A percentile compares a stretch with the other conserved stretches of the same genome.
Evolutionary conservation across 1,140 invertebrate genomes (phyloP).

Genomic region (Pomacea maculata): DNA sequence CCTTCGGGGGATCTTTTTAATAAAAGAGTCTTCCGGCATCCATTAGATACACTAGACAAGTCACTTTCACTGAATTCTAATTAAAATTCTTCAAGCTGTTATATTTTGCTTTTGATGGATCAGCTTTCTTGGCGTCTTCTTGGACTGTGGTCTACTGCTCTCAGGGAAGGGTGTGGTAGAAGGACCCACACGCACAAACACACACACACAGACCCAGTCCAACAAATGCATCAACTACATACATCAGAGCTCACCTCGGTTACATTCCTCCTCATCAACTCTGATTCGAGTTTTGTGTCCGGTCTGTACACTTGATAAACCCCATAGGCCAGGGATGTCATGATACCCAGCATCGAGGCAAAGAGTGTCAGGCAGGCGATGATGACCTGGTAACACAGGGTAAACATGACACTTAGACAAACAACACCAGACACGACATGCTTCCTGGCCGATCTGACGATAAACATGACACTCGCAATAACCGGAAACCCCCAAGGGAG

Average conservation of each 20-base stretch:
- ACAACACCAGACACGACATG: neutral
- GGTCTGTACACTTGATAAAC: constrained; percentile 39
- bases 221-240: neutral
- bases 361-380: constrained; percentile 48
- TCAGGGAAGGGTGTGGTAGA: neutral
- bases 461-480: neutral
- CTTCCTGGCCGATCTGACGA: neutral
- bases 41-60: too few species aligned
- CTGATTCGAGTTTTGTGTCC: neutral
- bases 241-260: constrained; percentile 5
- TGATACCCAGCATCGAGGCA: constrained; percentile 50
- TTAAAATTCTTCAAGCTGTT: too few species aligned
- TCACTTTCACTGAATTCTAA: too few species aligned
- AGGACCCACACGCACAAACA: neutral
- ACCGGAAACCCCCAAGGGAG: neutral
- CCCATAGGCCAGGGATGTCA: constrained; percentile 53
- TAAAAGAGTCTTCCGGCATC: too few species aligned
- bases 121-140: too few species aligned
- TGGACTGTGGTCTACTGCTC: too few species aligned
- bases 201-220: neutral
- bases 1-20: too few species aligned
- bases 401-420: neutral
- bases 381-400: constrained; percentile 39
- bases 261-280: constrained; percentile 18
- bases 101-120: too few species aligned